These are phyloP conservation scores for Syngnathus rostellatus DNA, from an alignment of 2,797 vertebrate genomes.

Conservation along the genomic window DNA sequence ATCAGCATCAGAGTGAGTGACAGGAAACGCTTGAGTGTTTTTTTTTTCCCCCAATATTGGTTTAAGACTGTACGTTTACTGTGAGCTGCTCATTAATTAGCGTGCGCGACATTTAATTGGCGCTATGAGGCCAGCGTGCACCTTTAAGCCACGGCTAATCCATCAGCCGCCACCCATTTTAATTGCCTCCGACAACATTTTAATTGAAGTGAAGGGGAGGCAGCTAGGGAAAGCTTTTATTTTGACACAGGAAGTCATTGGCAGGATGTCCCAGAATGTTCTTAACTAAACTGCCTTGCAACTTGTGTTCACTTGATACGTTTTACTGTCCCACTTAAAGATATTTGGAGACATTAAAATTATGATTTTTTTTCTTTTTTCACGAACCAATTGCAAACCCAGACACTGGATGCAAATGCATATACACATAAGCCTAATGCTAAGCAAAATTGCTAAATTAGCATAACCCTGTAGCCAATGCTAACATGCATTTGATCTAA, in stretches of 20 bases:
- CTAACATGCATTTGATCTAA: too few relatives aligned
- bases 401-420: too few relatives aligned
- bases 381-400: too few relatives aligned
- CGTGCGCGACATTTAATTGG: conserved; percentile 38
- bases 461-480: too few relatives aligned
- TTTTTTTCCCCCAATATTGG: conserved; percentile 30
- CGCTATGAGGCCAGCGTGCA: conserved; percentile 46
- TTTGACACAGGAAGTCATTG: conserved; percentile 8
- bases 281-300: not conserved
- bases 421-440: too few relatives aligned
- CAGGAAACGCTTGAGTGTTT: conserved; percentile 33
- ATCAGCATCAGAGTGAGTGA: conserved; percentile 34
- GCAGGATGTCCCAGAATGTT: not conserved
- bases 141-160: conserved; percentile 46
- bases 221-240: conserved; percentile 10
- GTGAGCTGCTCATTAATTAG: conserved; percentile 59
- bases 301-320: not conserved
- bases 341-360: not conserved
- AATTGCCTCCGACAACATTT: conserved; percentile 1
- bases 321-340: not conserved
- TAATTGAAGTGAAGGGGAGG: not conserved
- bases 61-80: conserved; percentile 31
- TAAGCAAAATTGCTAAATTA: too few relatives aligned
- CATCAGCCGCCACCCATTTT: conserved; percentile 13
- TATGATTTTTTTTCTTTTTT: too few relatives aligned